These are phyloP conservation scores for Chelon auratus DNA, from an alignment of 2,797 vertebrate species.

Conservation along the genomic window DNA sequence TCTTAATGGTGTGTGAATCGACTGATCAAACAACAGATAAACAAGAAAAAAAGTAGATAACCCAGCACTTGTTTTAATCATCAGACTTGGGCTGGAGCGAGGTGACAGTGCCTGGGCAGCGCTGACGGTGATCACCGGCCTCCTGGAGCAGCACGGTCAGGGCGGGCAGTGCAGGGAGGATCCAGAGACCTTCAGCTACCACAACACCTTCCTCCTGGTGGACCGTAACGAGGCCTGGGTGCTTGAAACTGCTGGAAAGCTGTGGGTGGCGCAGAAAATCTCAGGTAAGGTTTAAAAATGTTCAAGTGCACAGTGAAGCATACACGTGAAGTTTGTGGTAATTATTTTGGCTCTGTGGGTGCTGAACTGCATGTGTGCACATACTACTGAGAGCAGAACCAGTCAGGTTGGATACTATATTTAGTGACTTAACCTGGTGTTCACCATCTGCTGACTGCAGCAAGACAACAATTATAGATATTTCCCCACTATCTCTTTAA, in stretches of 20 bases:
- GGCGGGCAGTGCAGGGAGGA: constrained; percentile 92
- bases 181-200: constrained; percentile 88
- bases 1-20: not conserved
- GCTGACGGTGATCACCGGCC: constrained; percentile 84
- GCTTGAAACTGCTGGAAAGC: constrained; percentile 91
- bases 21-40: not conserved
- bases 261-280: constrained; percentile 92
- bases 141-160: constrained; percentile 90
- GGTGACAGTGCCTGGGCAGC: constrained; percentile 87
- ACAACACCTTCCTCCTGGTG: constrained; percentile 94
- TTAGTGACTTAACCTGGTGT: too few species aligned
- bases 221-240: constrained; percentile 93
- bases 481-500: too few species aligned
- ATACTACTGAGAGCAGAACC: too few species aligned
- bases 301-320: not conserved
- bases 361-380: too few species aligned
- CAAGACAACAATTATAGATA: too few species aligned
- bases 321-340: too few species aligned
- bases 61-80: constrained; percentile 6
- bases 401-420: too few species aligned
- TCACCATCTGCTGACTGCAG: too few species aligned
- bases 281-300: constrained; percentile 73
- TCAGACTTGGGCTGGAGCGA: constrained; percentile 91
- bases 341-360: too few species aligned
- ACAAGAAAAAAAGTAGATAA: not conserved